Conservation (phyloP, 1,140 invertebrate genomes). For the Brachionus manjavacas region DNA sequence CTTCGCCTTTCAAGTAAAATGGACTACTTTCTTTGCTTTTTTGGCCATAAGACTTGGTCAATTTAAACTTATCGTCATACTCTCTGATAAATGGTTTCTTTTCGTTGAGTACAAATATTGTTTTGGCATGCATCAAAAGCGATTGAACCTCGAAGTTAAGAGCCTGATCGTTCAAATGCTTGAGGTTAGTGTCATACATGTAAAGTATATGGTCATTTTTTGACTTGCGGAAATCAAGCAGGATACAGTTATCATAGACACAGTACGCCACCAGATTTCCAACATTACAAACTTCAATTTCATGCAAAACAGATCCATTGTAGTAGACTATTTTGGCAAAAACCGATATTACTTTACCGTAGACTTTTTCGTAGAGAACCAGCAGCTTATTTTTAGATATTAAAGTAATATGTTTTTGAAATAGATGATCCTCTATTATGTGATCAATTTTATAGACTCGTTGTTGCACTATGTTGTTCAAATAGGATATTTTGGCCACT, state of each 20-base stretch:
- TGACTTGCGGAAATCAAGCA: not conserved
- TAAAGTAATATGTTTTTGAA: not conserved
- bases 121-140: not conserved
- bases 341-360: constrained; percentile 10
- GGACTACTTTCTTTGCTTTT: not conserved
- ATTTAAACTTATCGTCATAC: not conserved
- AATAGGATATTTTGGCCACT: not conserved
- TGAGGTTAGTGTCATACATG: constrained; percentile 4
- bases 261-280: not conserved
- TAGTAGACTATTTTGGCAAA: constrained; percentile 21
- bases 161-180: not conserved
- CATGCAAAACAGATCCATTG: not conserved
- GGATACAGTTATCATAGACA: not conserved
- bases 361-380: not conserved
- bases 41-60: not conserved
- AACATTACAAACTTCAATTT: not conserved
- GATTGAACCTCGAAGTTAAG: not conserved
- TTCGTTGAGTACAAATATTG: not conserved
- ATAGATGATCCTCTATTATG: not conserved
- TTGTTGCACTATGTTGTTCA: not conserved
- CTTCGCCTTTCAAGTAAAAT: not conserved
- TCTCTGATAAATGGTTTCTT: not conserved
- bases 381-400: constrained; percentile 23
- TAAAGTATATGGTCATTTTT: not conserved
- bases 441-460: not conserved